Percentiles rank a stretch among this genome's conserved stretches.
phyloP scores from a whole-genome alignment of 2,797 vertebrate genomes.

The Hemitrygon akajei region DNA sequence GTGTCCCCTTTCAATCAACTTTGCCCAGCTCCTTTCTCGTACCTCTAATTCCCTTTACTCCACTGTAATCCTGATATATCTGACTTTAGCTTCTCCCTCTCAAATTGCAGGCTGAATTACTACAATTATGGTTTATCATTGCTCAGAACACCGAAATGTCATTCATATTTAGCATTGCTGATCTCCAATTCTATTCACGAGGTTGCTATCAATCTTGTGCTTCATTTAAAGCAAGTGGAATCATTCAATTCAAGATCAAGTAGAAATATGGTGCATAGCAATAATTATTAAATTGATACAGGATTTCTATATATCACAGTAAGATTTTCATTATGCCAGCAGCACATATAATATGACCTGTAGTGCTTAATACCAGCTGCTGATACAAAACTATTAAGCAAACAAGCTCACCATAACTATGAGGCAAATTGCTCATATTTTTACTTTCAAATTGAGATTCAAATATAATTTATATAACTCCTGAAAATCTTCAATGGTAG shows the following conservation, averaged over 20 bases:
- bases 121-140: neutral
- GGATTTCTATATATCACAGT: neutral
- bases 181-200: conserved; percentile 1
- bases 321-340: neutral
- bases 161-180: neutral
- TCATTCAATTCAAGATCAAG: neutral
- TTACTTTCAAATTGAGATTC: neutral
- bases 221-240: conserved; percentile 12
- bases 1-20: too few species aligned
- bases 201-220: neutral
- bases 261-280: neutral
- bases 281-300: neutral
- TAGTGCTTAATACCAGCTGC: too few species aligned
- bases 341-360: too few species aligned
- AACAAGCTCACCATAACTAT: neutral
- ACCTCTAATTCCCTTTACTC: too few species aligned
- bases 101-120: too few species aligned
- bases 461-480: neutral
- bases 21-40: too few species aligned
- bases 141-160: neutral
- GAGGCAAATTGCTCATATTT: neutral
- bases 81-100: too few species aligned
- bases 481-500: neutral
- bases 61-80: too few species aligned
- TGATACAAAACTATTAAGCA: neutral